Percentiles rank a stretch among this genome's conserved stretches.
Evolutionary conservation across 2,888 invertebrate genomes (phyloP).

Genomic region (Tuberolachnus salignus): DNA sequence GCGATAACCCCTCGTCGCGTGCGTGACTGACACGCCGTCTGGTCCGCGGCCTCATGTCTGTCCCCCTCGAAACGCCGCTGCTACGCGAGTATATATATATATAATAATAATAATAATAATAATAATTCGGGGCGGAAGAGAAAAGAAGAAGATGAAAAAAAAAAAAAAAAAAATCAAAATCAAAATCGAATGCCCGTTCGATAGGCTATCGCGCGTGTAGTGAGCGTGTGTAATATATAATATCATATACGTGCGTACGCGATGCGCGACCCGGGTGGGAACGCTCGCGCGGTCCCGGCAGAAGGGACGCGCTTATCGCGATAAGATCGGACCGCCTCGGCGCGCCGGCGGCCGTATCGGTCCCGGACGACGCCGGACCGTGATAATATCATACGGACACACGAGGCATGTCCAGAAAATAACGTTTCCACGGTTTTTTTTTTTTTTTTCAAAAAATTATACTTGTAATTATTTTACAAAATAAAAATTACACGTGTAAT

Average conservation of each 20-base stretch:
- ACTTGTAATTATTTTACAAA: no score
- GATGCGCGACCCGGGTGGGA: no score
- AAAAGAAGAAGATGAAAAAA: constrained; percentile 19
- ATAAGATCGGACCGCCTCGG: no score
- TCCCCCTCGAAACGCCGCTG: not conserved
- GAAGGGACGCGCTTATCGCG: not conserved
- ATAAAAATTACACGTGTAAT: no score
- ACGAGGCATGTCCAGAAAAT: no score
- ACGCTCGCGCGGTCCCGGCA: not conserved
- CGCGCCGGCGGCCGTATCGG: not conserved
- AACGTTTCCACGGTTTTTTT: no score
- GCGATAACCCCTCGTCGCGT: constrained; percentile 32
- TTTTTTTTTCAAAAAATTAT: no score
- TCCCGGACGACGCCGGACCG: no score
- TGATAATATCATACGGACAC: no score
- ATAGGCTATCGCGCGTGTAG: not conserved
- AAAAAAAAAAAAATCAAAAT: not conserved
- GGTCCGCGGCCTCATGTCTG: not conserved
- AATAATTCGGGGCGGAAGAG: not conserved
- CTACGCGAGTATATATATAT: not conserved
- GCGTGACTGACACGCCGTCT: constrained; percentile 36
- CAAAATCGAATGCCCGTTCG: not conserved
- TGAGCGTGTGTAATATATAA: no score
- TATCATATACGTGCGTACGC: no score
- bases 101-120: no score